phyloP scores from a whole-genome alignment of 2,888 invertebrate species.

The Fragum fragum region DNA sequence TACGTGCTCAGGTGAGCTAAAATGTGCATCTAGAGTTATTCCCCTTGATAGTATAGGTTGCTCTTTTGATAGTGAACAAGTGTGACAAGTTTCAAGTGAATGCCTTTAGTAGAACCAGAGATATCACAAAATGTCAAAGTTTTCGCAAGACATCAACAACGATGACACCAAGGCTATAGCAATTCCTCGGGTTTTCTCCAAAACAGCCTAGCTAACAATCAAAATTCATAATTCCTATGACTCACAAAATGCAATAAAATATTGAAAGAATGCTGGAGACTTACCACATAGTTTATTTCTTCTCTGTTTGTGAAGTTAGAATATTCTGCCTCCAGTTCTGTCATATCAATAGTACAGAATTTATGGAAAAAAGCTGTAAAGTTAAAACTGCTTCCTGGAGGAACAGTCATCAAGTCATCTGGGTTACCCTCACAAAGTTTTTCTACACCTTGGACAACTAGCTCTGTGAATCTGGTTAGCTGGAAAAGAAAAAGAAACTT shows the following conservation, averaged over 20 bases:
- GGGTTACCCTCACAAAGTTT: conserved; percentile 66
- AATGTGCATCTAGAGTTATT: no score
- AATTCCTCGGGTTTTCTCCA: no score
- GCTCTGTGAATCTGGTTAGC: conserved; percentile 46
- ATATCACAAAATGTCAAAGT: no score
- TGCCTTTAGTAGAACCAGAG: no score
- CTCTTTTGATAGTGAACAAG: no score
- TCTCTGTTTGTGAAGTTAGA: conserved; percentile 21
- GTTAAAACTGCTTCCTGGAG: conserved; percentile 59
- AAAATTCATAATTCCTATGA: neutral
- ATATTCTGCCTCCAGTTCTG: conserved; percentile 48
- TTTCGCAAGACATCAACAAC: no score
- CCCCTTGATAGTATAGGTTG: no score
- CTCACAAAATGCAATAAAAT: neutral
- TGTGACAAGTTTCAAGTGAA: no score
- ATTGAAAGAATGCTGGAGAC: no score
- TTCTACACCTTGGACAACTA: conserved; percentile 59
- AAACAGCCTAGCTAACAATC: no score
- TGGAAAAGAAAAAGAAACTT: conserved; percentile 33
- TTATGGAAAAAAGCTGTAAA: conserved; percentile 64
- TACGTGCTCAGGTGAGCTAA: neutral
- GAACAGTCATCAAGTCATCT: conserved; percentile 68
- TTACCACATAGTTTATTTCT: conserved; percentile 40
- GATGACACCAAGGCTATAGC: no score
- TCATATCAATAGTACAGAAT: conserved; percentile 73